These are phyloP conservation scores for Amyelois transitella DNA, from an alignment of 1,140 invertebrate genomes.

Conservation along the genomic window DNA sequence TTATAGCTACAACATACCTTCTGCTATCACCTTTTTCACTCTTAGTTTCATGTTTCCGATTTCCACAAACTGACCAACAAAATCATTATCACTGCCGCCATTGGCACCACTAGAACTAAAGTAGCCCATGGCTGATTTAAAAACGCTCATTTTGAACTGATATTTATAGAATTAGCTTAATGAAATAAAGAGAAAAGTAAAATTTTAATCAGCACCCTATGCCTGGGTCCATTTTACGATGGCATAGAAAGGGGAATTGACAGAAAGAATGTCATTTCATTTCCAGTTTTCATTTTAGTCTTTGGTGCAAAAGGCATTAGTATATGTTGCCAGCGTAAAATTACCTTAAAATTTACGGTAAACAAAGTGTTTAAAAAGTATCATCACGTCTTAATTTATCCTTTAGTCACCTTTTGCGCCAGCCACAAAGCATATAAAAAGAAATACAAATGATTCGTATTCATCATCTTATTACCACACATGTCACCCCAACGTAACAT, in stretches of 20 bases:
- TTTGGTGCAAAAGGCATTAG: too few species aligned
- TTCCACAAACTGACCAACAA: conserved; percentile 92
- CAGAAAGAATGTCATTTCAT: neutral
- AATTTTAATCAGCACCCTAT: conserved; percentile 33
- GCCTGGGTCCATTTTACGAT: conserved; percentile 41
- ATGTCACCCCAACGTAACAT: too few species aligned
- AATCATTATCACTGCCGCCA: conserved; percentile 85
- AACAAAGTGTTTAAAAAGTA: too few species aligned
- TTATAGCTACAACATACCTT: conserved; percentile 80
- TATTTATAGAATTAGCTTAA: conserved; percentile 15
- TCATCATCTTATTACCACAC: too few species aligned
- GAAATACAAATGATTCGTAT: too few species aligned
- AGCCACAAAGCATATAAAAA: too few species aligned
- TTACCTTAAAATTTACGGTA: too few species aligned
- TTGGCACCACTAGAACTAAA: conserved; percentile 79
- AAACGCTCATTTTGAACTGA: conserved; percentile 84
- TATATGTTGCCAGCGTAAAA: too few species aligned
- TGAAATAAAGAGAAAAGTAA: conserved; percentile 22
- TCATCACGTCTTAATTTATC: too few species aligned
- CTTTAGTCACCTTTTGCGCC: too few species aligned
- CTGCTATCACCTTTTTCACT: conserved; percentile 92
- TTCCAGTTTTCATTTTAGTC: too few species aligned
- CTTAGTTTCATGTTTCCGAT: conserved; percentile 91
- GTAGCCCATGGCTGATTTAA: conserved; percentile 91
- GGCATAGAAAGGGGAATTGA: conserved; percentile 19